Evolutionary conservation across 2,888 invertebrate genomes (phyloP).

Genomic region (Thecophora atra): DNA sequence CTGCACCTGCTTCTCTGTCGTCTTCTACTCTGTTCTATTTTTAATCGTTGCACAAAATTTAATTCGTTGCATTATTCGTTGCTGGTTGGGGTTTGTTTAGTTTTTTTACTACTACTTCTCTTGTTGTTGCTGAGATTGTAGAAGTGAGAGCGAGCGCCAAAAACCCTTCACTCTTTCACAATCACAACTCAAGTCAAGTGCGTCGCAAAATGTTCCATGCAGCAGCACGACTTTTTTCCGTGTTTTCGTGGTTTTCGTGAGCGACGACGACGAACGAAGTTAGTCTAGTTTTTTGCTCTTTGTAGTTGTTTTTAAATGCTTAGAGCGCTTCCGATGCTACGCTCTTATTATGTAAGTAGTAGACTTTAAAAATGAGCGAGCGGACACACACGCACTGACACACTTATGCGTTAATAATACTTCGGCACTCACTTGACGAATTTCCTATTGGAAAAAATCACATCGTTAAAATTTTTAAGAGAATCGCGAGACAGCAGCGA

Average conservation of each 20-base stretch:
- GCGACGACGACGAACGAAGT: too few species aligned
- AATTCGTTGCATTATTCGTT: conserved; percentile 24
- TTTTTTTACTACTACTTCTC: not conserved
- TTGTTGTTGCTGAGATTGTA: conserved; percentile 17
- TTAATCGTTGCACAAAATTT: conserved; percentile 22
- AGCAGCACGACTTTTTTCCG: not conserved
- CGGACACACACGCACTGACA: not conserved
- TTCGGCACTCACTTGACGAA: not conserved
- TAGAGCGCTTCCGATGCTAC: conserved; percentile 5
- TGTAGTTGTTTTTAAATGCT: too few species aligned
- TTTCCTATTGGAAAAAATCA: not conserved
- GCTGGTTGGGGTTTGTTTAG: not conserved
- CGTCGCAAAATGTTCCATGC: not conserved
- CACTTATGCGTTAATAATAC: not conserved
- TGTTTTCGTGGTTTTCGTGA: not conserved
- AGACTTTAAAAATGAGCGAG: conserved; percentile 2
- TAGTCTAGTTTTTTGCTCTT: too few species aligned
- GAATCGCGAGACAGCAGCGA: not conserved
- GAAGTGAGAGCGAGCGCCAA: not conserved
- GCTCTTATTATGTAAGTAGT: conserved; percentile 9
- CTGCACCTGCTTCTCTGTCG: not conserved
- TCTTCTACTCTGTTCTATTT: not conserved
- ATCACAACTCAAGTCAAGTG: not conserved
- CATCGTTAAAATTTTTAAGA: not conserved
- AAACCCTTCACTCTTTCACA: not conserved